phyloP scores from a whole-genome alignment of 92 coral and sea anemone genomes.

The Epizoanthus ramosus region DNA sequence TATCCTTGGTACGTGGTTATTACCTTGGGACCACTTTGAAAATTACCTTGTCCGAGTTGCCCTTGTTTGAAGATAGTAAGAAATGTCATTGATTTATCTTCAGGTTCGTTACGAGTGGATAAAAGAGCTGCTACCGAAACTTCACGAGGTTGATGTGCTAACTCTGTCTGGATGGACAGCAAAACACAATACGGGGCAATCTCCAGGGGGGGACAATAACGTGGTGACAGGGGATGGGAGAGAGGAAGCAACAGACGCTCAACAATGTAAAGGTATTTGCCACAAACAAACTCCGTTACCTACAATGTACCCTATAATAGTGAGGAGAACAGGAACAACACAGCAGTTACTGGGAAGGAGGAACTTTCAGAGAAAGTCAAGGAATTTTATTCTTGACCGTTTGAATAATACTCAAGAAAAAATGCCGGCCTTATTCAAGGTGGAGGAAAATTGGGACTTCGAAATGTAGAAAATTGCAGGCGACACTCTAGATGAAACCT shows the following conservation, averaged over 20 bases:
- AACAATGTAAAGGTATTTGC: neutral
- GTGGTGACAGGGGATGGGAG: neutral
- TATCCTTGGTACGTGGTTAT: neutral
- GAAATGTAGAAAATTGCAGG: too few relatives aligned
- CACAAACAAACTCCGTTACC: neutral
- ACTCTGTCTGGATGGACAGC: slow-evolving; percentile 75
- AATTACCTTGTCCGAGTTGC: neutral
- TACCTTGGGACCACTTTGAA: neutral
- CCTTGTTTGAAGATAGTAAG: neutral
- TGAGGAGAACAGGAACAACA: neutral
- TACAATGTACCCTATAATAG: neutral
- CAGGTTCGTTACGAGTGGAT: slow-evolving; percentile 89
- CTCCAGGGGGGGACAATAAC: neutral
- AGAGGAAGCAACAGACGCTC: slow-evolving; percentile 1
- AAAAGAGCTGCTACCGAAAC: slow-evolving; percentile 81
- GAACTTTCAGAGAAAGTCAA: neutral
- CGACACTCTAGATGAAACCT: too few relatives aligned
- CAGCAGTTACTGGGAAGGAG: neutral
- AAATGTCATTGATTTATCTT: neutral
- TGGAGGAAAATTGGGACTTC: too few relatives aligned
- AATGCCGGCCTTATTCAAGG: too few relatives aligned
- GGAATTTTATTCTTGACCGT: neutral
- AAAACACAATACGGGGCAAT: slow-evolving; percentile 27
- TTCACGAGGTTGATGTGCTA: slow-evolving; percentile 78
- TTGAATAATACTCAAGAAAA: too few relatives aligned